phyloP scores from a whole-genome alignment of 2,888 invertebrate species.

The Cantharis rustica region DNA sequence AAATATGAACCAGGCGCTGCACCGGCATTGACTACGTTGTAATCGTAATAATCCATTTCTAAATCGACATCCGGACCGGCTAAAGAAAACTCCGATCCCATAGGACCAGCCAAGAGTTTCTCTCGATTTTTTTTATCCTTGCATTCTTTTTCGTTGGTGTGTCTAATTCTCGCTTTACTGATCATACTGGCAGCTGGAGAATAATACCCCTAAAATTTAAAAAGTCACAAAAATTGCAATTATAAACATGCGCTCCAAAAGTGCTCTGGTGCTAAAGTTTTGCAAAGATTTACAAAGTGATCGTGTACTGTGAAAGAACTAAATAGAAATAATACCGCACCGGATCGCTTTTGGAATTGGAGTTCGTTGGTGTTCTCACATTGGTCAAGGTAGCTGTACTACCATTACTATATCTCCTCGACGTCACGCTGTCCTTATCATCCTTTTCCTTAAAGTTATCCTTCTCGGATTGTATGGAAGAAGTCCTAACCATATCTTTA shows the following conservation, averaged over 20 bases:
- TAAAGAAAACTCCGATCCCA: conserved; percentile 78
- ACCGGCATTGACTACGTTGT: conserved; percentile 82
- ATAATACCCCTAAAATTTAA: conserved; percentile 66
- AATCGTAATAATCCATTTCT: conserved; percentile 87
- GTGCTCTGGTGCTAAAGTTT: conserved; percentile 44
- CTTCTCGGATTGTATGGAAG: conserved; percentile 53
- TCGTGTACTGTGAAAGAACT: background rate
- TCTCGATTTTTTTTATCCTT: conserved; percentile 81
- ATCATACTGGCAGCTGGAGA: conserved; percentile 72
- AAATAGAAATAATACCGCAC: conserved; percentile 44
- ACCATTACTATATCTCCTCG: conserved; percentile 58
- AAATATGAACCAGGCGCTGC: conserved; percentile 85
- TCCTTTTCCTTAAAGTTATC: conserved; percentile 48
- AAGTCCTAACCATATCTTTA: conserved; percentile 51
- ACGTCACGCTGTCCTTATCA: conserved; percentile 18
- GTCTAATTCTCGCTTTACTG: conserved; percentile 67
- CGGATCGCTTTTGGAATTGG: conserved; percentile 55
- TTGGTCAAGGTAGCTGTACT: conserved; percentile 66
- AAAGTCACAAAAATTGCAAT: background rate
- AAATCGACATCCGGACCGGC: conserved; percentile 74
- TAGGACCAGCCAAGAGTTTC: conserved; percentile 62
- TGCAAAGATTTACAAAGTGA: conserved; percentile 6
- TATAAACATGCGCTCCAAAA: conserved; percentile 39
- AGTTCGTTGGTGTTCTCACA: conserved; percentile 57
- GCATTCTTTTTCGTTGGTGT: conserved; percentile 72